Conservation (phyloP, 37 sponge, comb jelly and placozoan genomes). For the Chondrilla cf. caribensis region DNA sequence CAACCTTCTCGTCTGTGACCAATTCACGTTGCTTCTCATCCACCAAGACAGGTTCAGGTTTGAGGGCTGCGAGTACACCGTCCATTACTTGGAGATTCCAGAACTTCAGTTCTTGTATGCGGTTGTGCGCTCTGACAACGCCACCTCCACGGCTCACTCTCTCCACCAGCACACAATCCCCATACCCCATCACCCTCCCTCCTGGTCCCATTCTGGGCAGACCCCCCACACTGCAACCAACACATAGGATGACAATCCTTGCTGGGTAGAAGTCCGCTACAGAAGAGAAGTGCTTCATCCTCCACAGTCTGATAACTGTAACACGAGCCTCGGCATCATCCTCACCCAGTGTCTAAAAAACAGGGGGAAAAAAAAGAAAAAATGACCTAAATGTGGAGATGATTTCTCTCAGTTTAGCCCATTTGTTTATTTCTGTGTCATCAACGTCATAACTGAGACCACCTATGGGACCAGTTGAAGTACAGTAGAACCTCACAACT, state of each 20-base stretch:
- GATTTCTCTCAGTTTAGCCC: no score
- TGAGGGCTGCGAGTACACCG: not conserved
- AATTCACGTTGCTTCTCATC: not conserved
- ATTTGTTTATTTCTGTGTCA: no score
- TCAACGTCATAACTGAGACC: no score
- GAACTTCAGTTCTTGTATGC: not conserved
- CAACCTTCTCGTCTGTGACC: not conserved
- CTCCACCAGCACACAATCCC: slow-evolving; percentile 1
- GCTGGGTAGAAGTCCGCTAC: not conserved
- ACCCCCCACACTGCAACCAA: not conserved
- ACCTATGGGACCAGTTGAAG: no score
- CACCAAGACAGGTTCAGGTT: not conserved
- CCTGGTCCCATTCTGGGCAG: not conserved
- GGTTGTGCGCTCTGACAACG: not conserved
- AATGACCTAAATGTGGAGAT: no score
- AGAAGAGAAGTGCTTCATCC: not conserved
- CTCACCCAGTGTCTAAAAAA: no score
- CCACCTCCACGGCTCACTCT: not conserved
- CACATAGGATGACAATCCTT: not conserved
- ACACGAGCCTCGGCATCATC: no score
- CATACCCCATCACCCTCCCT: not conserved
- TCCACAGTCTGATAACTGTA: not conserved
- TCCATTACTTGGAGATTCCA: not conserved
- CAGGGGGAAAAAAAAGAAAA: no score
- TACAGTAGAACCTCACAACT: no score